These are phyloP conservation scores for Musca vetustissima DNA, from an alignment of 1,140 invertebrate genomes.

Conservation along the genomic window DNA sequence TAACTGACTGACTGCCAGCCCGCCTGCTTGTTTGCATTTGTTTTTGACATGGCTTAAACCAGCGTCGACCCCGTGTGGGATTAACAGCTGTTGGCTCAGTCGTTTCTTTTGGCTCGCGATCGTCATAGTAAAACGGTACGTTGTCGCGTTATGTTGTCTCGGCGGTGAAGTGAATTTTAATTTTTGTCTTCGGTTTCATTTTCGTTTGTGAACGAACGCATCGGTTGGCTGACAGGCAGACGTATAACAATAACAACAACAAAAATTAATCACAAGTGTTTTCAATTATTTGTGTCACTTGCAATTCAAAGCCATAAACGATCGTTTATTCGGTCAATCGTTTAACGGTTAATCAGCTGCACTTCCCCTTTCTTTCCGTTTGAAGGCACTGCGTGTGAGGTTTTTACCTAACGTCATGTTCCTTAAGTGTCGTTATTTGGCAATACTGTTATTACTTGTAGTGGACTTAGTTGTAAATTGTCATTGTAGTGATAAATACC, in stretches of 20 bases:
- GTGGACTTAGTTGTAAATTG: conserved; percentile 13
- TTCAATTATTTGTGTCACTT: no score
- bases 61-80: neutral
- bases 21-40: conserved; percentile 9
- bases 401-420: neutral
- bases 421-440: neutral
- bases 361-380: neutral
- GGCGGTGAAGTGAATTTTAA: conserved; percentile 6
- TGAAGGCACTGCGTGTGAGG: neutral
- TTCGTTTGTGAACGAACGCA: neutral
- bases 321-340: neutral
- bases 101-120: no score
- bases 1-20: no score
- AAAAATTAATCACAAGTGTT: no score
- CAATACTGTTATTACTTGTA: neutral
- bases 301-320: no score
- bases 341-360: neutral
- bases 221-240: no score
- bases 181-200: neutral
- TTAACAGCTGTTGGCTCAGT: conserved; percentile 12
- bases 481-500: neutral
- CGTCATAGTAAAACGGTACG: conserved; percentile 10
- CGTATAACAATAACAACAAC: no score
- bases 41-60: neutral
- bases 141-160: conserved; percentile 14